A percentile compares a stretch with the other conserved stretches of the same genome.
These are phyloP conservation scores for Chaetodon trifascialis DNA, from an alignment of 2,113 vertebrate genomes.

Conservation along the genomic window DNA sequence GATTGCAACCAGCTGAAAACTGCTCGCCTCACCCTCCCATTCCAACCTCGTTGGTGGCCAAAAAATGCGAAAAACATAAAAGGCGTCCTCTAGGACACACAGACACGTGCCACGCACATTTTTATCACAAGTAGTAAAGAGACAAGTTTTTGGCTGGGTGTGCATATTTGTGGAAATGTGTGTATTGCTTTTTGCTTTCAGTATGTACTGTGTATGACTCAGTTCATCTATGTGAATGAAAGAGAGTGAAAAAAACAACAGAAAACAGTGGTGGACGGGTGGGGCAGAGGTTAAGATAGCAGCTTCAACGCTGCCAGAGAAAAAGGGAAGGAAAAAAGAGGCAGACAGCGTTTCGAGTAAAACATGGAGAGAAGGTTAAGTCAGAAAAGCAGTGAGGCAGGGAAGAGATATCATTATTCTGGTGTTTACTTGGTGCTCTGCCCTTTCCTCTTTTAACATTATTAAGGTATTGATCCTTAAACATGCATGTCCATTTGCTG, in stretches of 20 bases:
- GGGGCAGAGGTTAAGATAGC: conserved; percentile 28
- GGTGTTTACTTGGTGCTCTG: background rate
- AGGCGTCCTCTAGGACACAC: no score
- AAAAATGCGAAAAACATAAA: no score
- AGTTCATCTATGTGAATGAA: background rate
- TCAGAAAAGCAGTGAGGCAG: background rate
- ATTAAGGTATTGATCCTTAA: background rate
- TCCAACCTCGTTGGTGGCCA: no score
- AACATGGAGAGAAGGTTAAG: background rate
- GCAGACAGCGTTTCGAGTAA: background rate
- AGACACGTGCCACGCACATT: background rate
- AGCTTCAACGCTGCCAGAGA: background rate
- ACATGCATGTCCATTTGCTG: background rate
- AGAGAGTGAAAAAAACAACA: background rate
- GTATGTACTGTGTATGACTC: background rate
- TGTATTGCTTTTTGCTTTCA: background rate
- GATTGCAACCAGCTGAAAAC: no score
- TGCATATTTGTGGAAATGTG: background rate
- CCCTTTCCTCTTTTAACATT: background rate
- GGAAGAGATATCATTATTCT: background rate
- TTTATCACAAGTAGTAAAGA: background rate
- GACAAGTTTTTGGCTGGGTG: background rate
- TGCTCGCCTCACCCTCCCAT: no score
- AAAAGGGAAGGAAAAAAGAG: background rate
- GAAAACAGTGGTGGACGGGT: conserved; percentile 1